These are phyloP conservation scores for Koerneria pararmatus DNA, from an alignment of 2,888 invertebrate species.

Conservation along the genomic window DNA sequence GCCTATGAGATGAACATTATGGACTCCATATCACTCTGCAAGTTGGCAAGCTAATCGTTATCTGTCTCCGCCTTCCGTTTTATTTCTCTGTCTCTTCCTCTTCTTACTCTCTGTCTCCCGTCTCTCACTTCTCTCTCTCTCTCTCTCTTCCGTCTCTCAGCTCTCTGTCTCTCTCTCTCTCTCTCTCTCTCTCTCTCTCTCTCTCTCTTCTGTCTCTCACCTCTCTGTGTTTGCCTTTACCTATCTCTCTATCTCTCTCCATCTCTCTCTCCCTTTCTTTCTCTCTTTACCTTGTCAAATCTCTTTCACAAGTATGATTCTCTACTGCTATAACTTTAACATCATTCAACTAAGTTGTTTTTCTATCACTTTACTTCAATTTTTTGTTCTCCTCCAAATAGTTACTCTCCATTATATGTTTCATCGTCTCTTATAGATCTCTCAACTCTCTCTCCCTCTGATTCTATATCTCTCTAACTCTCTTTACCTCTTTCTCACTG, in stretches of 20 bases:
- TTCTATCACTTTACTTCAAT: conserved; percentile 2
- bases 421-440: conserved; percentile 6
- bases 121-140: conserved; percentile 31
- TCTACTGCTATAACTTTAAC: too few species aligned
- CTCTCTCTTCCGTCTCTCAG: conserved; percentile 21
- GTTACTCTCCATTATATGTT: conserved; percentile 4
- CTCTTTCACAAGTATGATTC: background rate
- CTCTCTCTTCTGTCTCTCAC: conserved; percentile 15
- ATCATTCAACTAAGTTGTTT: background rate
- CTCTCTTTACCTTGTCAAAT: background rate
- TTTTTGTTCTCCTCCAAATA: conserved; percentile 20
- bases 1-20: too few species aligned
- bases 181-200: conserved; percentile 25
- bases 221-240: background rate
- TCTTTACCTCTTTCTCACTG: too few species aligned
- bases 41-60: too few species aligned
- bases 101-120: conserved; percentile 22
- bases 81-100: conserved; percentile 26
- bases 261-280: background rate
- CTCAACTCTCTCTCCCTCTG: background rate
- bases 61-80: too few species aligned
- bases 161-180: conserved; percentile 27
- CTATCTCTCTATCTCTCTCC: conserved; percentile 5
- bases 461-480: too few species aligned
- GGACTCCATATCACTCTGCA: too few species aligned